Evolutionary conservation across 2,888 invertebrate species (phyloP).

Genomic region (Metopia argyrocephala): DNA sequence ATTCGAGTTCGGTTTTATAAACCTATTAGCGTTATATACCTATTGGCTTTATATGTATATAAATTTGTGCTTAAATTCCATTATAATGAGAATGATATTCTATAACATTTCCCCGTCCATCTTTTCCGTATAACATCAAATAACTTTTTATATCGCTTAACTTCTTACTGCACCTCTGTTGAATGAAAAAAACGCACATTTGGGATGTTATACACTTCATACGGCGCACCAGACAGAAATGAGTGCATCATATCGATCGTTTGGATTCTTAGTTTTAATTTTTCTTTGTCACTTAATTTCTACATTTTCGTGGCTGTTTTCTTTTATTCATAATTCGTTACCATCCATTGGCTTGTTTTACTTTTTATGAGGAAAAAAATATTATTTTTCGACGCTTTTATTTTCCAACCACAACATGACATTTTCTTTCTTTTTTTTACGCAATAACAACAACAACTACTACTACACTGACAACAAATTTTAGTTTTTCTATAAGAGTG

Average conservation of each 20-base stretch:
- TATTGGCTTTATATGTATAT: too few species aligned
- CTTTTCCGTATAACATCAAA: too few species aligned
- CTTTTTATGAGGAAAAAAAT: not conserved
- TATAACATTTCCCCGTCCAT: too few species aligned
- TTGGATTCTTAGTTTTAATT: too few species aligned
- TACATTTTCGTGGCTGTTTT: slow-evolving; percentile 62
- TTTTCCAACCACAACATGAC: slow-evolving; percentile 46
- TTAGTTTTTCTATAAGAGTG: slow-evolving; percentile 58
- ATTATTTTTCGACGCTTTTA: slow-evolving; percentile 63
- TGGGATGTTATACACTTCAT: slow-evolving; percentile 67
- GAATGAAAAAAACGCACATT: slow-evolving; percentile 22
- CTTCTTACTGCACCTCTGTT: not conserved
- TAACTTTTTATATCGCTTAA: too few species aligned
- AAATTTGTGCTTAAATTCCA: too few species aligned
- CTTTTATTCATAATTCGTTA: slow-evolving; percentile 52
- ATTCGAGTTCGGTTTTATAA: too few species aligned
- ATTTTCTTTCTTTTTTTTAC: slow-evolving; percentile 36
- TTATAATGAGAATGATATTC: too few species aligned
- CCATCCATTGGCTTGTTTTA: slow-evolving; percentile 25
- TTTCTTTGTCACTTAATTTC: slow-evolving; percentile 71
- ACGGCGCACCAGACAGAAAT: slow-evolving; percentile 78
- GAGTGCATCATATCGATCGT: slow-evolving; percentile 79
- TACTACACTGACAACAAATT: too few species aligned
- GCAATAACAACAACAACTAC: too few species aligned
- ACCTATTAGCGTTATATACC: too few species aligned